These are phyloP conservation scores for Alcis repandata DNA, from an alignment of 2,888 invertebrate species.

Conservation along the genomic window DNA sequence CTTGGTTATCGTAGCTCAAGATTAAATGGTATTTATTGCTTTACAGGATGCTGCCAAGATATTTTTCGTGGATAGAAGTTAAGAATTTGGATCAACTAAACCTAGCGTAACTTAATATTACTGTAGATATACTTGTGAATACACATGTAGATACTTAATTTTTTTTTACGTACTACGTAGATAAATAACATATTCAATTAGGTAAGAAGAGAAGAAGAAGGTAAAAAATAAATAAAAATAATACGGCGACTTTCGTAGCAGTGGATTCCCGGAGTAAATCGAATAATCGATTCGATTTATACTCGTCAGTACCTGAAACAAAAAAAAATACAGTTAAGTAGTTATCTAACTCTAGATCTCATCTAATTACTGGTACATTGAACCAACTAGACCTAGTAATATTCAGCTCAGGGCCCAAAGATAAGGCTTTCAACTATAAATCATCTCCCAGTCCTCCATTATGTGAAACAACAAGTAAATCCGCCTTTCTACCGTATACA, in stretches of 20 bases:
- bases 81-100: no score
- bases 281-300: no score
- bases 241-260: no score
- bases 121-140: no score
- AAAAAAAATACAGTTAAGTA: neutral
- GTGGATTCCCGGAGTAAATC: no score
- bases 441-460: neutral
- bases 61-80: no score
- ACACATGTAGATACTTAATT: neutral
- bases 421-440: neutral
- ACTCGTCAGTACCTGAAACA: constrained; percentile 10
- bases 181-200: no score
- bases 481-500: constrained; percentile 11
- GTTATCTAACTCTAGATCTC: neutral
- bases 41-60: neutral
- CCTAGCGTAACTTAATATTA: no score
- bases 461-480: constrained; percentile 4
- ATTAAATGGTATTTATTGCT: neutral
- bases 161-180: neutral
- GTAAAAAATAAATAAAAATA: no score
- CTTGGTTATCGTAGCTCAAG: neutral
- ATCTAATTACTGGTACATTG: no score
- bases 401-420: neutral
- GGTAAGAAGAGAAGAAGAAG: no score
- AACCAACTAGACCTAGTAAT: no score